phyloP scores from a whole-genome alignment of 2,113 vertebrate genomes.

The Bagarius yarrelli region DNA sequence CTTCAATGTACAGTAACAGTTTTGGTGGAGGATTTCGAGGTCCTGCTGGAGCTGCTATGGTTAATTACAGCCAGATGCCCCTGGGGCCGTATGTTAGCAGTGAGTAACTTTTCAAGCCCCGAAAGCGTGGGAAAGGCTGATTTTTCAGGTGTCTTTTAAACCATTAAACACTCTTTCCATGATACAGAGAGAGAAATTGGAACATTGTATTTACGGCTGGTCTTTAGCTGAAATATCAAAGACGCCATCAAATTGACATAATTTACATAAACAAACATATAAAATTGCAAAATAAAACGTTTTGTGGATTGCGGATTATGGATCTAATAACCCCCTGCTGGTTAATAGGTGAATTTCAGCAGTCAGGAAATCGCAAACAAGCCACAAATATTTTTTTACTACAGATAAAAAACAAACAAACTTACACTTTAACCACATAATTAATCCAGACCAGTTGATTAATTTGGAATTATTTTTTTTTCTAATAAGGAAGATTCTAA shows the following conservation, averaged over 20 bases:
- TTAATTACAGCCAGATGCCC: conserved; percentile 99
- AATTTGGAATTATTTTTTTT: too few species aligned
- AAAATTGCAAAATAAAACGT: background rate
- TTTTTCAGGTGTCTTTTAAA: background rate
- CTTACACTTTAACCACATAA: background rate
- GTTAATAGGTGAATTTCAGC: background rate
- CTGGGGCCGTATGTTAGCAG: conserved; percentile 95
- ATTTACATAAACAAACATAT: background rate
- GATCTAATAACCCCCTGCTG: background rate
- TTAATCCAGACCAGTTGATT: too few species aligned
- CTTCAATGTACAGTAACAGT: conserved; percentile 88
- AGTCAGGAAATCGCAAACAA: background rate
- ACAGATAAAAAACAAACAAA: background rate
- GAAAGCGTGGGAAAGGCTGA: background rate
- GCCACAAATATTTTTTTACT: background rate
- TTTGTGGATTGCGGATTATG: too few species aligned
- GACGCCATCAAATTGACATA: too few species aligned
- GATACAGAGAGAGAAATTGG: too few species aligned
- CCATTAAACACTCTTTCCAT: too few species aligned
- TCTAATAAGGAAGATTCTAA: too few species aligned
- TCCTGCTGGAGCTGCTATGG: conserved; percentile 84
- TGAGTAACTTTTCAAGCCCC: conserved; percentile 61
- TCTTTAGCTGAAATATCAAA: too few species aligned
- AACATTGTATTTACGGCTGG: background rate
- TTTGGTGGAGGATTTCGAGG: conserved; percentile 88